These are phyloP conservation scores for Nycticryphes semicollaris DNA, from an alignment of 2,113 vertebrate genomes.

Conservation along the genomic window DNA sequence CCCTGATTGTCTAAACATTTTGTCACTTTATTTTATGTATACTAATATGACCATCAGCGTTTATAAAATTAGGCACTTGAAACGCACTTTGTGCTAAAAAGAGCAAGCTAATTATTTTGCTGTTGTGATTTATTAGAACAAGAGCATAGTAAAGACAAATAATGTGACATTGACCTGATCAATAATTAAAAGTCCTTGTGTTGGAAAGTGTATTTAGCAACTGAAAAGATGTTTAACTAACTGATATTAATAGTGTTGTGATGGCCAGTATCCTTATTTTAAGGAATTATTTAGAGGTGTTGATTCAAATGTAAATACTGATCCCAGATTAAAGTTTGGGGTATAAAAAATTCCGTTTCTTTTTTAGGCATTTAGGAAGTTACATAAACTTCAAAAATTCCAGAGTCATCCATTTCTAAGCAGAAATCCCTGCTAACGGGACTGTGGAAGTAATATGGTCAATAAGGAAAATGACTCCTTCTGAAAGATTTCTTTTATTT, in stretches of 20 bases:
- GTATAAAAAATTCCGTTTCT: not conserved
- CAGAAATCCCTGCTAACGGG: not conserved
- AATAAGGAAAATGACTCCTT: not conserved
- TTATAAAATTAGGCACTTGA: not conserved
- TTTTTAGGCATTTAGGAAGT: not conserved
- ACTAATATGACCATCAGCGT: not conserved
- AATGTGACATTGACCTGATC: not conserved
- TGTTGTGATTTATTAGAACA: not conserved
- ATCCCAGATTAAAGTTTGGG: not conserved
- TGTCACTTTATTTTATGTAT: not conserved
- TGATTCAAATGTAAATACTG: slow-evolving; percentile 17
- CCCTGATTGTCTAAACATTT: not conserved
- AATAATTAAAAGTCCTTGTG: not conserved
- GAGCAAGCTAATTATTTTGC: not conserved
- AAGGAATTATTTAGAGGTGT: slow-evolving; percentile 4
- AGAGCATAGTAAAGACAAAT: not conserved
- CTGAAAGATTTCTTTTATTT: not conserved
- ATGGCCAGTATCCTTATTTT: slow-evolving; percentile 24
- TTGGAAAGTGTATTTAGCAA: not conserved
- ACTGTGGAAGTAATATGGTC: not conserved
- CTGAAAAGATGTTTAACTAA: slow-evolving; percentile 9
- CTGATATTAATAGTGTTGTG: slow-evolving; percentile 3
- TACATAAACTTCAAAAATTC: not conserved
- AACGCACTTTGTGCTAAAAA: not conserved
- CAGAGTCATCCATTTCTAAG: not conserved